Base-by-base conservation (phyloP, 2,113 vertebrate species). In the Phylloscopus whistleri region DNA sequence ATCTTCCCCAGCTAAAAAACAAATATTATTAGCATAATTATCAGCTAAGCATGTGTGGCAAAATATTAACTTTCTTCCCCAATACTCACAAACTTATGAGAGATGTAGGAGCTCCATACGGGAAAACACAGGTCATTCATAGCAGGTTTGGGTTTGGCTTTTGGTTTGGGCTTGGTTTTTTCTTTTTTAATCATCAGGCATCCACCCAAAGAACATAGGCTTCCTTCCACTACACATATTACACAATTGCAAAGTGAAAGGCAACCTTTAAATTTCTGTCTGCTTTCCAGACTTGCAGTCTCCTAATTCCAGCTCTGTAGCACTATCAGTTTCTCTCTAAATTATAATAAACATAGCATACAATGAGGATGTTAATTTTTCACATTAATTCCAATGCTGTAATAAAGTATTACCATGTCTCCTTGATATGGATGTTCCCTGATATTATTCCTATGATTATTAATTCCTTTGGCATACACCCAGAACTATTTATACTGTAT, bases 401-500 rank as follows among this genome's bases (percentile, higher is more conserved):
- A 91, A 93, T 94, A 69, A 94, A 89, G 49, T 73, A 91, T 90
- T 76, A 94, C 68, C 9, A 1, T 15, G n/a, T 74, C 73, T 96
- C 73, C 88, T 81, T 92, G 79, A 94, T 93, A 88, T 24, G 44
- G 63, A 83, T 72, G 67, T 88, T 90, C 63, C 3, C 20, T 75
- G 52, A 84, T 93, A 93, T 68, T 86, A 86, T 72, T 94, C 44
- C 80, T 88, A 56, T 48, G 41, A 78, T 88, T 95, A 96, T 83
- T 95, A 95, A 95, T 91, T 93, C 78, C 68, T 93, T 35, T 92
- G 75, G 79, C 90, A 92, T 88, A 66, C 27, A 95, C 31, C 37
- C 88, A 93, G 56, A 95, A 90, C 33, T 96, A 92, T 92, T 94
- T 95, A 86, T 78, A 75, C 73, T 72, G 83, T 72, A 93, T 88